Base-by-base conservation (phyloP, 1,140 invertebrate species). In the Frieseomelitta varia region DNA sequence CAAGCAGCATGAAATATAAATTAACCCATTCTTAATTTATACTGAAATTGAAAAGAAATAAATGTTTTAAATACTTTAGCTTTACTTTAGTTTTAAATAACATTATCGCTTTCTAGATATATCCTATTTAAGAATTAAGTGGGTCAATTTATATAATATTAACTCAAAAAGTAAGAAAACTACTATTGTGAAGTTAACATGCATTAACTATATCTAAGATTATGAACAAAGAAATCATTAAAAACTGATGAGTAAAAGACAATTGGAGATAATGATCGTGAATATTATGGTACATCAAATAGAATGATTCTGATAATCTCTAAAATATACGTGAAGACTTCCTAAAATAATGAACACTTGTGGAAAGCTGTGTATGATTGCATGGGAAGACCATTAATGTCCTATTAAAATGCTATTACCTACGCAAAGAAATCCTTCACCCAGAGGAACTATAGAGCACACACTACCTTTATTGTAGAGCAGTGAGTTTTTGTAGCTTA, bases 381-480 rank as follows among this genome's bases (percentile, higher is more conserved):
- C 82, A 88, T 69, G 85, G 84, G 80, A 86, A 86, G 85, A 80
- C 87, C 87, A 87, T 81, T 83, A 84, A 87, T 87, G 58, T 69
- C 78, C 87, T 91, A 91, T 84, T 69, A 83, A 83, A 85, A 80
- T 88, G 83, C 82, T 81, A 88, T 88, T 85, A 91, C 86, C 88
- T 91, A 91, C 76, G 53, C 68, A 83, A 89, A 81, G 63, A 90
- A 91, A 90, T 88, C 88, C 86, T 81, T 85, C 81, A 91, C 86
- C 90, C 72, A 77, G 76, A 85, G 87, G 77, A 30, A 81, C 85
- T 89, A 91, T 84, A 79, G 77, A 91, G 81, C 75, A 72, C 74
- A 86, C 78, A 77, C 81, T 90, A 90, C 87, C 81, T 85, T 85
- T 74, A 69, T 73, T 55, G 72, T 87, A 86, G 78, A 79, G 71